Conservation (phyloP, 2,888 invertebrate genomes). For the Gastrophysa polygoni region DNA sequence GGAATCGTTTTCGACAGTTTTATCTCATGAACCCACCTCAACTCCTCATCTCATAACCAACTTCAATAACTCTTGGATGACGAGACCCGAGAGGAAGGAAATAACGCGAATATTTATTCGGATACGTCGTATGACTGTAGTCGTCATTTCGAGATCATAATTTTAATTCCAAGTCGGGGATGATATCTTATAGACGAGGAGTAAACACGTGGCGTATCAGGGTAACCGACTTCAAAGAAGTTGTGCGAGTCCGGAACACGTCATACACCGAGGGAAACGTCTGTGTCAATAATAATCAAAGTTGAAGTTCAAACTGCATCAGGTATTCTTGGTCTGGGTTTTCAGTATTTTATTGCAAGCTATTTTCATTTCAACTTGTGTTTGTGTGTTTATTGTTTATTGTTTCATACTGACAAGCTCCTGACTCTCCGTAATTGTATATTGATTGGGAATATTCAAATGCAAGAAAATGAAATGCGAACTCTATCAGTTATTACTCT, state of each 20-base stretch:
- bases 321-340: constrained; percentile 41
- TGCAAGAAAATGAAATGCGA: too few relatives aligned
- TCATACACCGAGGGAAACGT: constrained; percentile 49
- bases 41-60: neutral
- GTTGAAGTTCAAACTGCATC: constrained; percentile 54
- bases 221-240: constrained; percentile 49
- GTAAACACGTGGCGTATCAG: constrained; percentile 44
- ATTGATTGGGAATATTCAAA: too few relatives aligned
- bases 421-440: too few relatives aligned
- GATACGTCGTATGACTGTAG: neutral
- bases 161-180: neutral
- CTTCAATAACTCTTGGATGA: neutral
- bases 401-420: too few relatives aligned
- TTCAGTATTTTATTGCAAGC: too few relatives aligned
- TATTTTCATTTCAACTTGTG: too few relatives aligned
- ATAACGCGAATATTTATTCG: neutral
- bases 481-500: too few relatives aligned
- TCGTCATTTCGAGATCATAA: neutral
- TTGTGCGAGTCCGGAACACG: constrained; percentile 49
- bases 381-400: too few relatives aligned
- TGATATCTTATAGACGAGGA: constrained; percentile 27
- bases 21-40: too few relatives aligned
- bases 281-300: constrained; percentile 56
- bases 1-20: too few relatives aligned
- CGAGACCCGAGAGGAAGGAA: neutral